These are phyloP conservation scores for Leptopilina myrica DNA, from an alignment of 2,888 invertebrate species.

Conservation along the genomic window DNA sequence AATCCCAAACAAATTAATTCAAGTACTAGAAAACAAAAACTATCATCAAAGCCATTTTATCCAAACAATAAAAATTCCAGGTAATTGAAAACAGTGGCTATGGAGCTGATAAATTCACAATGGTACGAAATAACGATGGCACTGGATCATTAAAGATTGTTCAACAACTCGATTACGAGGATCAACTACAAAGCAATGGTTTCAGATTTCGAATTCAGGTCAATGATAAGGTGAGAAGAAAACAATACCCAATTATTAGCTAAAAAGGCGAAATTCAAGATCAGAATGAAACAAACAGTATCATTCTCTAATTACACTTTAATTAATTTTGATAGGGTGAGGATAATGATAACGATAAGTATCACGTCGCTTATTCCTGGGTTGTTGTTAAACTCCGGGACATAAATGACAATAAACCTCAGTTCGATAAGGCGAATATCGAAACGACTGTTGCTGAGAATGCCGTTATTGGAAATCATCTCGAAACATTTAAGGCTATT, in stretches of 20 bases:
- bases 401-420: slow-evolving; percentile 98
- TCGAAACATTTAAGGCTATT: slow-evolving; percentile 96
- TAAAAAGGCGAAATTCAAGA: neutral
- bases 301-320: slow-evolving; percentile 12
- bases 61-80: slow-evolving; percentile 61
- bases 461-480: slow-evolving; percentile 91
- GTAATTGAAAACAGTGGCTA: slow-evolving; percentile 96
- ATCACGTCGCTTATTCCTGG: slow-evolving; percentile 97
- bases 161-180: slow-evolving; percentile 96
- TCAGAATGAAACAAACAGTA: neutral
- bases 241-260: neutral
- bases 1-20: too few relatives aligned
- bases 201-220: slow-evolving; percentile 97
- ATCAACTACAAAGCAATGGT: slow-evolving; percentile 95
- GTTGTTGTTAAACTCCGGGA: slow-evolving; percentile 95
- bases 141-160: slow-evolving; percentile 97
- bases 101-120: slow-evolving; percentile 97
- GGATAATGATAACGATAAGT: slow-evolving; percentile 97
- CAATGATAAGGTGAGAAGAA: slow-evolving; percentile 88
- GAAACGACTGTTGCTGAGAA: slow-evolving; percentile 95
- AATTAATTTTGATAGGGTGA: slow-evolving; percentile 81
- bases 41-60: neutral
- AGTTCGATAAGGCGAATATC: slow-evolving; percentile 95
- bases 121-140: slow-evolving; percentile 97
- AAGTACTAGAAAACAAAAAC: too few relatives aligned